A percentile compares a stretch with the other conserved stretches of the same genome.
phyloP scores from a whole-genome alignment of 2,113 vertebrate species.

The Ramphastos sulfuratus region DNA sequence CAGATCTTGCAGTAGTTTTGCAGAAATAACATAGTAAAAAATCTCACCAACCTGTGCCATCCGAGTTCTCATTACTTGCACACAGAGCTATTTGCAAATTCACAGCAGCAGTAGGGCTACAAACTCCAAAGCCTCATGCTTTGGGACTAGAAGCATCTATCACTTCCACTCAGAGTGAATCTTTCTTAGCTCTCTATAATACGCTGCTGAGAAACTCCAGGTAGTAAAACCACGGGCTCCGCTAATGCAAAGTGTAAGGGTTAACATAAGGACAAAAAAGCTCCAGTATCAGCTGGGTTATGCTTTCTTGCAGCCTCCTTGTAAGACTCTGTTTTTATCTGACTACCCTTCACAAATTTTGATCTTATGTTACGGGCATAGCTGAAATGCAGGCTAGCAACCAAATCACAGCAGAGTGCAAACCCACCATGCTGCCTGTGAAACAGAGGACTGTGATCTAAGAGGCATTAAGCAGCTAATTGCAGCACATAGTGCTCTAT shows the following conservation, averaged over 20 bases:
- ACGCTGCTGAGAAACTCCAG: neutral
- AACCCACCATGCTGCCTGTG: neutral
- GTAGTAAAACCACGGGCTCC: neutral
- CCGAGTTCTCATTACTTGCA: neutral
- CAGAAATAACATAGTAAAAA: neutral
- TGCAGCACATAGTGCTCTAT: neutral
- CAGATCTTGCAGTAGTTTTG: neutral
- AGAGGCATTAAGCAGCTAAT: conserved; percentile 2
- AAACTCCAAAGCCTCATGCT: neutral
- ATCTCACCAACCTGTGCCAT: neutral
- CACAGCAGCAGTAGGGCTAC: neutral
- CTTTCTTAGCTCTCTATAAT: neutral
- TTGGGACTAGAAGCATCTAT: conserved; percentile 7
- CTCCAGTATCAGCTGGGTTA: neutral
- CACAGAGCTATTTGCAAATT: conserved; percentile 16
- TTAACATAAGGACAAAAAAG: neutral
- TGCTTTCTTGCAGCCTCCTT: neutral
- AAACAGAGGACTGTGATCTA: neutral
- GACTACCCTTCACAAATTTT: neutral
- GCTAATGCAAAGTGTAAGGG: neutral
- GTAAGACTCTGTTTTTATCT: neutral
- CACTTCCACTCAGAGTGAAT: neutral
- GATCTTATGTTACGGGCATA: neutral
- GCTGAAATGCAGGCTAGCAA: neutral
- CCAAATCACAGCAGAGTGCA: neutral